These are phyloP conservation scores for Lordiphosa clarofinis DNA, from an alignment of 1,140 invertebrate species.

Conservation along the genomic window DNA sequence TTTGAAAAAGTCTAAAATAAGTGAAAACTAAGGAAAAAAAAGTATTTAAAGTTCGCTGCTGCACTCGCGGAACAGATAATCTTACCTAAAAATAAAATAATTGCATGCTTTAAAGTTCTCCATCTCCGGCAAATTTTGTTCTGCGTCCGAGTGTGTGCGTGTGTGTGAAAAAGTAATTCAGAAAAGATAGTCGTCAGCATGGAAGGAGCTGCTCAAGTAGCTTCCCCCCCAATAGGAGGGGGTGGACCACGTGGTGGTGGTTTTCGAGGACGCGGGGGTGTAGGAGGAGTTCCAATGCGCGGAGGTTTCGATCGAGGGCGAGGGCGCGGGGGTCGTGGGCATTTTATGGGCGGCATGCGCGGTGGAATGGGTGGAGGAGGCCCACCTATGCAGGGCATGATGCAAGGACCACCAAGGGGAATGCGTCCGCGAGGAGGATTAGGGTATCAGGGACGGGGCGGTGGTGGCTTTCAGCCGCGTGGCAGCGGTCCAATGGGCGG, in stretches of 20 bases:
- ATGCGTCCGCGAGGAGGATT: constrained; percentile 68
- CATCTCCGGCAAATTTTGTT: constrained; percentile 28
- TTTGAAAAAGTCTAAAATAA: constrained; percentile 45
- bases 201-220: constrained; percentile 65
- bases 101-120: constrained; percentile 4
- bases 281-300: constrained; percentile 67
- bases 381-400: constrained; percentile 68
- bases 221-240: constrained; percentile 46
- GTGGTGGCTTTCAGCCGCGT: constrained; percentile 64
- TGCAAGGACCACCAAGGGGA: constrained; percentile 62
- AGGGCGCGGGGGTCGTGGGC: constrained; percentile 71
- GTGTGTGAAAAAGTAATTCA: constrained; percentile 25
- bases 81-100: background rate
- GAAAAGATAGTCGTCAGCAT: constrained; percentile 32
- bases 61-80: constrained; percentile 4
- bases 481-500: constrained; percentile 72
- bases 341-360: constrained; percentile 73
- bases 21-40: constrained; percentile 16
- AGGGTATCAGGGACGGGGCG: constrained; percentile 62
- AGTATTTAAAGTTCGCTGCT: constrained; percentile 13
- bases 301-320: constrained; percentile 73
- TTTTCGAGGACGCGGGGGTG: constrained; percentile 69
- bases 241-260: constrained; percentile 67
- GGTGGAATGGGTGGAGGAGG: constrained; percentile 67
- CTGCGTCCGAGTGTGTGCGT: constrained; percentile 27